Percentiles rank a stretch among this genome's conserved stretches.
phyloP scores from a whole-genome alignment of 2,113 vertebrate species.

The Marmota flaviventris region DNA sequence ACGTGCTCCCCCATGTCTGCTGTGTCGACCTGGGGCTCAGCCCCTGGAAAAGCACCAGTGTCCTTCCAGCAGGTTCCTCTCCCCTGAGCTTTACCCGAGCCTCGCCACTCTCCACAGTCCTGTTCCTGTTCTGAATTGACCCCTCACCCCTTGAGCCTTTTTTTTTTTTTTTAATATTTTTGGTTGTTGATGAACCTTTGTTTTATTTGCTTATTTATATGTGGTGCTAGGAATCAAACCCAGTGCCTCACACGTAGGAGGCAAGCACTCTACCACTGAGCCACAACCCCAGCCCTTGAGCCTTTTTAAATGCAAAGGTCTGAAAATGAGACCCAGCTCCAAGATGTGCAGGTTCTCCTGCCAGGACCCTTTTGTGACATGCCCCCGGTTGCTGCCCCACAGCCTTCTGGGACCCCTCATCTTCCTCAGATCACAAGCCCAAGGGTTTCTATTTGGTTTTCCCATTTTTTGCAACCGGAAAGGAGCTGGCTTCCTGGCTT shows the following conservation, averaged over 20 bases:
- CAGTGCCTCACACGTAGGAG: too few species aligned
- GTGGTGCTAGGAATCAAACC: too few species aligned
- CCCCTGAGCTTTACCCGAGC: neutral
- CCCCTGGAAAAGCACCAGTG: too few species aligned
- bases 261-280: too few species aligned
- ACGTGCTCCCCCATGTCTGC: fast-evolving
- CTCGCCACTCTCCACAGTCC: neutral
- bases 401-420: neutral
- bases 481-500: neutral
- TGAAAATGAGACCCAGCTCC: neutral
- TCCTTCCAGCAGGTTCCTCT: neutral
- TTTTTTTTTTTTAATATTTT: too few species aligned
- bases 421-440: neutral
- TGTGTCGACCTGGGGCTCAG: neutral
- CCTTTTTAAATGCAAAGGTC: neutral
- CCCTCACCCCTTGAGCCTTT: neutral
- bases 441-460: neutral
- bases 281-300: too few species aligned
- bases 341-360: neutral
- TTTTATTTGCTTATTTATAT: too few species aligned
- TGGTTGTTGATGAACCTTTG: too few species aligned
- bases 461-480: neutral
- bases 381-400: neutral
- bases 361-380: neutral
- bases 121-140: neutral